Evolutionary conservation across 2,113 vertebrate species (phyloP).

Genomic region (Malaclemys terrapin): DNA sequence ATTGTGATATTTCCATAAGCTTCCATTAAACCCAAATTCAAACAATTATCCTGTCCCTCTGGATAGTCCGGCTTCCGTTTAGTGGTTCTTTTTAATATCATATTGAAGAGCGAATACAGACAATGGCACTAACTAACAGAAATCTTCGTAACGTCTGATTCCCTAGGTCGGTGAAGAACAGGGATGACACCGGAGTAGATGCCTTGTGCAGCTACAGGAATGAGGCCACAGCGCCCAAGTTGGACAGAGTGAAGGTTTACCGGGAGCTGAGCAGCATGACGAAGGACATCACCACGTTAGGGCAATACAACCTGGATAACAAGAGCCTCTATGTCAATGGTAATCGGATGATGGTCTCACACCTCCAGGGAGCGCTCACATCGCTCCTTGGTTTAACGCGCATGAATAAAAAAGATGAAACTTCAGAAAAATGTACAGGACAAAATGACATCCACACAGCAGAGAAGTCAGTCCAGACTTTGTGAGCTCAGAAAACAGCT

Average conservation of each 20-base stretch:
- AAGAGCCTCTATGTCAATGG: constrained; percentile 55
- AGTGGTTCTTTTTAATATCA: too few relatives aligned
- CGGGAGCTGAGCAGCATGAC: constrained; percentile 65
- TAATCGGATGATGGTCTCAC: not conserved
- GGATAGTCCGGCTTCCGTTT: too few relatives aligned
- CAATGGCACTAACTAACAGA: not conserved
- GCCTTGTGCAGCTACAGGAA: constrained; percentile 55
- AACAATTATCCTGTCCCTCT: too few relatives aligned
- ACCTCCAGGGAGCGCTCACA: not conserved
- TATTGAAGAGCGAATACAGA: too few relatives aligned
- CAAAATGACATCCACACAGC: not conserved
- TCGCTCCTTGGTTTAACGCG: accelerated
- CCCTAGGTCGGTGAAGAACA: constrained; percentile 51
- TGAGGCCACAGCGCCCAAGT: not conserved
- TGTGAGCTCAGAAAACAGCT: not conserved
- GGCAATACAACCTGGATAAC: constrained; percentile 60
- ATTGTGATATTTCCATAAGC: too few relatives aligned
- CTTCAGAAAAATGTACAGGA: not conserved
- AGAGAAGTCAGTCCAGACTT: not conserved
- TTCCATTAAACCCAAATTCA: too few relatives aligned
- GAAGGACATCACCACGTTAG: constrained; percentile 60
- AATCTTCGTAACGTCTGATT: not conserved
- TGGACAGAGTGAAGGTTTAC: constrained; percentile 61
- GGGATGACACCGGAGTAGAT: constrained; percentile 52
- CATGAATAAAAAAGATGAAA: not conserved